Percentiles rank a stretch among this genome's conserved stretches.
These are phyloP conservation scores for Gymnosoma rotundatum DNA, from an alignment of 2,888 invertebrate genomes.

Conservation along the genomic window DNA sequence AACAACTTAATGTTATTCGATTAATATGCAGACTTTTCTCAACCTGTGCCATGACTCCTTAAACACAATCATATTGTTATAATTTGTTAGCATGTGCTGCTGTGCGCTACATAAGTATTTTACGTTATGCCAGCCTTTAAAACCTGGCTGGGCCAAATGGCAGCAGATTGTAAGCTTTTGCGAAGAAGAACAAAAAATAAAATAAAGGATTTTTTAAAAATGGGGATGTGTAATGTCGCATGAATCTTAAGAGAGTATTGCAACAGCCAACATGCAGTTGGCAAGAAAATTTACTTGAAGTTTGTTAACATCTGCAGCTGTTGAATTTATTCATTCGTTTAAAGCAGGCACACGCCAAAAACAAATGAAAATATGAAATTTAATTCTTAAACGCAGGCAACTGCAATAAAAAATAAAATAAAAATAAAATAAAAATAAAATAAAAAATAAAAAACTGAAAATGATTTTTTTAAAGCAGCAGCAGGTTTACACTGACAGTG, in stretches of 20 bases:
- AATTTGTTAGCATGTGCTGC: conserved; percentile 9
- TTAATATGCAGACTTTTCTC: no score
- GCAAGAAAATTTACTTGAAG: conserved; percentile 16
- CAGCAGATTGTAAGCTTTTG: conserved; percentile 11
- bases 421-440: no score
- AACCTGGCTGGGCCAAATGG: conserved; percentile 25
- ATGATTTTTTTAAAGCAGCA: conserved; percentile 30
- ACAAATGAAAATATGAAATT: conserved; percentile 9
- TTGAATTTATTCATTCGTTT: conserved; percentile 31
- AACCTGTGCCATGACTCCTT: no score
- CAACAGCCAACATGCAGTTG: conserved; percentile 7
- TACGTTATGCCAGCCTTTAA: background rate
- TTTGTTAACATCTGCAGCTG: conserved; percentile 61
- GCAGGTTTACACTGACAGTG: conserved; percentile 2
- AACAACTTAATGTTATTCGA: no score
- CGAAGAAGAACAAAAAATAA: background rate
- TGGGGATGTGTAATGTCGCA: conserved; percentile 54
- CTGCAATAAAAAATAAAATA: no score
- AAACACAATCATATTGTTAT: conserved; percentile 32
- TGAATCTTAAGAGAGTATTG: conserved; percentile 27
- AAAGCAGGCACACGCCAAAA: conserved; percentile 67
- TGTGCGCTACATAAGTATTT: background rate
- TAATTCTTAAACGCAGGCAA: background rate
- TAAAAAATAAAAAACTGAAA: conserved; percentile 1
- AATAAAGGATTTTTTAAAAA: conserved; percentile 6